Percentiles rank a stretch among this genome's conserved stretches.
Evolutionary conservation across 2,113 vertebrate genomes (phyloP).

Genomic region (Platichthys stellatus): DNA sequence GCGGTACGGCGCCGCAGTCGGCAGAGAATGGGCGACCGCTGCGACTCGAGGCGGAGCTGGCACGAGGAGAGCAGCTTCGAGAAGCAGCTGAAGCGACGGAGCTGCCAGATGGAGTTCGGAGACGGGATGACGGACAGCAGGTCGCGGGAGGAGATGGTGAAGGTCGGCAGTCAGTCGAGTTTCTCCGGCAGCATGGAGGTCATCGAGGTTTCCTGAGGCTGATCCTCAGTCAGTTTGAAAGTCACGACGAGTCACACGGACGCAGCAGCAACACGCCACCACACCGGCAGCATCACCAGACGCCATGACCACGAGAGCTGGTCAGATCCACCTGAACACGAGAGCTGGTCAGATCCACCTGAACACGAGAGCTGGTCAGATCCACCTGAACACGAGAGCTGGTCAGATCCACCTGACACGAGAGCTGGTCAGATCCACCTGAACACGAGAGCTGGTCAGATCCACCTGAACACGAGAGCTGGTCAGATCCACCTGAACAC

Average conservation of each 20-base stretch:
- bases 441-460: no score
- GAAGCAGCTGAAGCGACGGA: constrained; percentile 94
- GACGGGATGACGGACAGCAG: constrained; percentile 85
- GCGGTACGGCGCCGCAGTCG: constrained; percentile 84
- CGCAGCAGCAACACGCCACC: no score
- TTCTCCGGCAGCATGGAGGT: constrained; percentile 98
- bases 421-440: no score
- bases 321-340: no score
- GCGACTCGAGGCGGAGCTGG: constrained; percentile 93
- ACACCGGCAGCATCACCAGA: no score
- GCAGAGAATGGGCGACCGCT: constrained; percentile 81
- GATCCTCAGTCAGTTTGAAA: neutral
- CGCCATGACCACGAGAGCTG: no score
- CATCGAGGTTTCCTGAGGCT: constrained; percentile 92
- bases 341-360: no score
- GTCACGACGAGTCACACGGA: neutral
- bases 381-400: no score
- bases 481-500: no score
- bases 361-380: no score
- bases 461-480: no score
- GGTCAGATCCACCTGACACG: no score
- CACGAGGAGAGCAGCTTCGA: constrained; percentile 97
- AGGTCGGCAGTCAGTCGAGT: constrained; percentile 88
- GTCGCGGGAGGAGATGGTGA: constrained; percentile 88
- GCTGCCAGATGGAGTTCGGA: constrained; percentile 98